These are phyloP conservation scores for Chaenocephalus aceratus DNA, from an alignment of 2,113 vertebrate species.

Conservation along the genomic window DNA sequence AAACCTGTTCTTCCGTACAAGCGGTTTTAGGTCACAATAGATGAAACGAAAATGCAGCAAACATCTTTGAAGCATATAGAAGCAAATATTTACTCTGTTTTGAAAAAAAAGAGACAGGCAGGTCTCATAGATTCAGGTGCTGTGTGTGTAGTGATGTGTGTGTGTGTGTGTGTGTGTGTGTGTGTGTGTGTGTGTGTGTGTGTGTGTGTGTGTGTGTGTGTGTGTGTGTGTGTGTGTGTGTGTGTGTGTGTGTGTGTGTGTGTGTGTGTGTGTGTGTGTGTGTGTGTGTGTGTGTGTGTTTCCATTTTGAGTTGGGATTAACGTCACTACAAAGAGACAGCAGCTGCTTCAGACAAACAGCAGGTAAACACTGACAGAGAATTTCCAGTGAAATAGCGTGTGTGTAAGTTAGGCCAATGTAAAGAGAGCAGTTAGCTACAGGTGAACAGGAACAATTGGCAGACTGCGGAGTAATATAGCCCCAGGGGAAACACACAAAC, in stretches of 20 bases:
- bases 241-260: constrained; percentile 3
- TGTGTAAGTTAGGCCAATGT: constrained; percentile 11
- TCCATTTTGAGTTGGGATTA: constrained; percentile 56
- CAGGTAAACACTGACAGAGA: constrained; percentile 36
- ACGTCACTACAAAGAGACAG: constrained; percentile 57
- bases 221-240: constrained; percentile 1
- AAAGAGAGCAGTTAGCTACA: constrained; percentile 44
- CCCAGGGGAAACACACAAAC: background rate
- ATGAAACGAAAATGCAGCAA: constrained; percentile 50
- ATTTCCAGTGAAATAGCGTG: constrained; percentile 23
- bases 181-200: constrained; percentile 18
- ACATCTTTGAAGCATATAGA: constrained; percentile 41
- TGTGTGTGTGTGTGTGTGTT: constrained; percentile 25
- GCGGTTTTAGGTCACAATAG: constrained; percentile 29
- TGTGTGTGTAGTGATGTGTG: background rate
- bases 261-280: background rate
- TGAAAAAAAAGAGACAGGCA: constrained; percentile 36
- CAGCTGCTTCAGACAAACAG: constrained; percentile 65
- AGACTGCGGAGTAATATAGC: constrained; percentile 28
- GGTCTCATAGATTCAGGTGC: constrained; percentile 48
- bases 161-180: no score
- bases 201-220: constrained; percentile 1
- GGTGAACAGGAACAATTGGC: constrained; percentile 37
- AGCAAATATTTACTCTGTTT: constrained; percentile 63
- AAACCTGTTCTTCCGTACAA: constrained; percentile 11